Base-by-base conservation (phyloP, 1,140 invertebrate genomes). In the Magallana gigas region DNA sequence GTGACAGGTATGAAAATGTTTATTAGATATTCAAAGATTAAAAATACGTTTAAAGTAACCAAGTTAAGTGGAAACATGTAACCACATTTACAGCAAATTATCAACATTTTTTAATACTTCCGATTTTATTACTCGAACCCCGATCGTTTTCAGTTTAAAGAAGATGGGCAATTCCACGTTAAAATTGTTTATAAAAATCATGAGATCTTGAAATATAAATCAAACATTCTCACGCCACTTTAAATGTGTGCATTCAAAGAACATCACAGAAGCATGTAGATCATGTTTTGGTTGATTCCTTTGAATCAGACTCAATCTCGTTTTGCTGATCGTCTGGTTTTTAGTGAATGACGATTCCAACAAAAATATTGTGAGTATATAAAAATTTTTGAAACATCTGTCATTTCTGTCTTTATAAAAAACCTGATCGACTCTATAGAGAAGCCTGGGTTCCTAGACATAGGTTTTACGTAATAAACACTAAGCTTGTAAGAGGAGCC, bases 361-460 rank as follows among this genome's bases (percentile, higher is more conserved):
- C 60, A 12, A 62, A 62, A 62, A 62, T 62, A 62, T 62, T 62
- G 14, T 62, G 60, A 62, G n/a, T n/a, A 48, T 1, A 23, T 48
- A 62, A 62, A 62, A 62, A 48, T 62, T 62, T 62, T 62, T 62
- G 68, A 76, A 76, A 18, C 68, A 76, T 76, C 81, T 83, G 81
- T 83, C 81, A 83, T 83, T 57, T 76, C 29, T 76, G 68, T 23
- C 12, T 29, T 76, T 18, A 48, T 48, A 76, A 76, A 76, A 76
- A 29, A 29, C 23, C 23, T 29, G 23, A 71, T 29, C 36, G 36
- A 23, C 68, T 6, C 68, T 29, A 18, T 76, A 76, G 14, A 76
- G 23, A 76, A 76, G 18, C 68, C 68, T 29, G 11, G 2, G 68
- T 29, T 76, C 36, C 68, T 76, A 76, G 68, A 29, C 68, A 12